Conservation (phyloP, 2,797 vertebrate genomes). For the Champsocephalus esox region DNA sequence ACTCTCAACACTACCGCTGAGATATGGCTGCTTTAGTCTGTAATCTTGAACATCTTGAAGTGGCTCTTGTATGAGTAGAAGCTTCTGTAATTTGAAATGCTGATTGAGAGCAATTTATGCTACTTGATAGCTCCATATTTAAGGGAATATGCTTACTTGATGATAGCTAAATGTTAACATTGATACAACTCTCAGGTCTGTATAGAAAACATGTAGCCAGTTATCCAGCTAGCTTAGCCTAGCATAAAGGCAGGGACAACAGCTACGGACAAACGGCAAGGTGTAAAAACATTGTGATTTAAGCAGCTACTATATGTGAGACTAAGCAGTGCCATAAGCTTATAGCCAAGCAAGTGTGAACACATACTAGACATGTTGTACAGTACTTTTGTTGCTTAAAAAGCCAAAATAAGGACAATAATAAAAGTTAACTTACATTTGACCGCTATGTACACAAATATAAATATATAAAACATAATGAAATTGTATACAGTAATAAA, state of each 20-base stretch:
- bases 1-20: not conserved
- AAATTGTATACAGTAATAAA: too few species aligned
- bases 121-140: not conserved
- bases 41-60: constrained; percentile 6
- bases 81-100: constrained; percentile 1
- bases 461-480: too few species aligned
- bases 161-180: not conserved
- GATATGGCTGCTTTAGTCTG: not conserved
- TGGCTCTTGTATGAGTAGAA: constrained; percentile 1
- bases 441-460: too few species aligned
- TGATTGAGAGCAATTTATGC: not conserved
- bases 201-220: not conserved
- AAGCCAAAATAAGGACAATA: too few species aligned
- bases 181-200: not conserved
- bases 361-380: too few species aligned
- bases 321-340: too few species aligned
- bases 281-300: not conserved
- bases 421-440: too few species aligned
- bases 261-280: too few species aligned
- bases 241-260: not conserved
- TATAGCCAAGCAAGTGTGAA: too few species aligned
- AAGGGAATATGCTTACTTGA: not conserved
- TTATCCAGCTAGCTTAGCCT: not conserved
- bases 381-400: too few species aligned
- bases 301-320: not conserved